phyloP scores from a whole-genome alignment of 2,797 vertebrate species.

The Coendou prehensilis region DNA sequence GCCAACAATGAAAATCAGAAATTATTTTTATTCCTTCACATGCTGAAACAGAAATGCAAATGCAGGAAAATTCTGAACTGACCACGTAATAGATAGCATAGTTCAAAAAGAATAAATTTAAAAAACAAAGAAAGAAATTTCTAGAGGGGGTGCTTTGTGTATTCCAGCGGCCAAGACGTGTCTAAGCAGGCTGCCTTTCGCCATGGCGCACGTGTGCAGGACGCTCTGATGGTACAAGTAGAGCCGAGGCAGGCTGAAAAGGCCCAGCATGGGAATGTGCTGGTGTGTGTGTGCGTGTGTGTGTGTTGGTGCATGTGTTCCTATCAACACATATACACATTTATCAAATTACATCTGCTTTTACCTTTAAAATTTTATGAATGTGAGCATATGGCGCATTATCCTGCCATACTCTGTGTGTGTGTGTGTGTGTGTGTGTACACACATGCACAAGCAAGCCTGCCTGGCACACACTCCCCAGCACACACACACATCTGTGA shows the following conservation, averaged over 20 bases:
- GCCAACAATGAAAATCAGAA: neutral
- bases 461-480: constrained; percentile 83
- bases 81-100: neutral
- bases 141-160: constrained; percentile 74
- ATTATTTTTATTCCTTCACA: neutral
- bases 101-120: constrained; percentile 57
- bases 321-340: constrained; percentile 86
- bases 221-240: constrained; percentile 77
- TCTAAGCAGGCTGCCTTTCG: constrained; percentile 68
- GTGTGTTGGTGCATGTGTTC: constrained; percentile 78
- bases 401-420: constrained; percentile 81
- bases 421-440: constrained; percentile 68
- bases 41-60: constrained; percentile 28
- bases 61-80: constrained; percentile 22
- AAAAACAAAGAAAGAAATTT: neutral
- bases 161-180: constrained; percentile 54
- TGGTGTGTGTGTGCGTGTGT: constrained; percentile 73
- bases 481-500: constrained; percentile 67
- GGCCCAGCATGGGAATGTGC: constrained; percentile 64
- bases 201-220: neutral
- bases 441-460: constrained; percentile 81
- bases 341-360: constrained; percentile 90
- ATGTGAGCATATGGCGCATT: constrained; percentile 88
- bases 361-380: constrained; percentile 92
- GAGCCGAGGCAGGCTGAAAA: neutral